Conservation (phyloP, 1,140 invertebrate genomes). For the Bombus confusus region DNA sequence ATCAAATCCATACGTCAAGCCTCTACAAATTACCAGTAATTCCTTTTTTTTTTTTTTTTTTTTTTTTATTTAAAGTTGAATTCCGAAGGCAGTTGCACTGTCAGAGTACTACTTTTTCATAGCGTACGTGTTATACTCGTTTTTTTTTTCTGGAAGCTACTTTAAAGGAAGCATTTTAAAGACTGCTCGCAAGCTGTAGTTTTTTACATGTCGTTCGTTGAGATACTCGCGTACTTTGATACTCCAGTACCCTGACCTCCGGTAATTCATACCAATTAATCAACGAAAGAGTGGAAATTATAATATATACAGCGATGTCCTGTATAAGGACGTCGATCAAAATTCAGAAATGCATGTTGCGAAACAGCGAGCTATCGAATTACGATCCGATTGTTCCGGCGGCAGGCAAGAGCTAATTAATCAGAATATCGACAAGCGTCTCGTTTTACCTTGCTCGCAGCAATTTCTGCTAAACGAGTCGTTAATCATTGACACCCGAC, state of each 20-base stretch:
- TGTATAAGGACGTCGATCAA: neutral
- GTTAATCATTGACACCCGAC: conserved; percentile 55
- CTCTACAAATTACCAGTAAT: neutral
- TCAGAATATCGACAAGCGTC: conserved; percentile 51
- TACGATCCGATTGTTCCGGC: conserved; percentile 32
- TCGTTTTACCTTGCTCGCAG: conserved; percentile 26
- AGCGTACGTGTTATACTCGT: no score
- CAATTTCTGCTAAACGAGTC: conserved; percentile 50
- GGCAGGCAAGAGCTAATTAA: conserved; percentile 53
- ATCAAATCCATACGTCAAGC: neutral
- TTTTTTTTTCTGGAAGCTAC: no score
- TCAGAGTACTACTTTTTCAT: no score
- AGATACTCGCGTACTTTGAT: no score
- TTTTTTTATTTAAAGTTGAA: no score
- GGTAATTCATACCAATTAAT: neutral
- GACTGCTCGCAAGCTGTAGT: no score
- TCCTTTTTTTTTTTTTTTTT: no score
- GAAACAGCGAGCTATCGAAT: conserved; percentile 22
- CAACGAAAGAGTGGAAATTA: neutral
- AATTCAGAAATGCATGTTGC: neutral
- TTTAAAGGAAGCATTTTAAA: no score
- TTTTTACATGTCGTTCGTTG: no score
- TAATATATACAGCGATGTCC: neutral
- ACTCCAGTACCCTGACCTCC: no score
- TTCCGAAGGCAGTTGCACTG: no score